phyloP scores from a whole-genome alignment of 37 sponge, comb jelly and placozoan species.

The Trichoplax adhaerens region DNA sequence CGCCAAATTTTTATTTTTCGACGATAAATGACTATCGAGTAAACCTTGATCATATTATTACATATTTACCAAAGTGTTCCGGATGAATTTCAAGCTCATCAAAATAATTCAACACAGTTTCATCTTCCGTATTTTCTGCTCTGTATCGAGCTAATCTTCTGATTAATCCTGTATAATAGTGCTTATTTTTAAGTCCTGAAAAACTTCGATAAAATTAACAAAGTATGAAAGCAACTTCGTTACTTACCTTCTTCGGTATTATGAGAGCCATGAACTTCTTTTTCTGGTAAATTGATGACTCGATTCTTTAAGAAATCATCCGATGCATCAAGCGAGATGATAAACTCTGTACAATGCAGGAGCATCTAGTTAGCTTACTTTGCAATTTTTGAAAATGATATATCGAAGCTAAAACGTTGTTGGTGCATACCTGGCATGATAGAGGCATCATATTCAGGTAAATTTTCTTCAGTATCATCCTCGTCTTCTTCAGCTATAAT shows the following conservation, averaged over 20 bases:
- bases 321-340: constrained; percentile 53
- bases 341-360: constrained; percentile 26
- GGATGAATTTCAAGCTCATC: constrained; percentile 91
- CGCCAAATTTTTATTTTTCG: no score
- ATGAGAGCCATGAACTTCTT: constrained; percentile 61
- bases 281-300: constrained; percentile 82
- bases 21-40: no score
- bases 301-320: constrained; percentile 71
- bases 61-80: constrained; percentile 20
- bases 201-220: background rate
- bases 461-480: constrained; percentile 24
- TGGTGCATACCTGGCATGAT: no score
- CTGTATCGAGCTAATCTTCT: constrained; percentile 35
- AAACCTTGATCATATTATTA: no score
- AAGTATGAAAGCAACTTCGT: background rate
- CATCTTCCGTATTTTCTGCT: constrained; percentile 56
- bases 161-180: constrained; percentile 22
- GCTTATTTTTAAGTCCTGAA: background rate
- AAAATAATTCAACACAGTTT: constrained; percentile 81
- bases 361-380: no score
- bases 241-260: constrained; percentile 66
- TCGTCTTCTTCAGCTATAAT: constrained; percentile 34
- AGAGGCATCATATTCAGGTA: no score
- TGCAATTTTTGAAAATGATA: no score
- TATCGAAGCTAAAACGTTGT: no score